These are phyloP conservation scores for Ateles fusciceps DNA, from an alignment of 2,797 vertebrate genomes.

Conservation along the genomic window DNA sequence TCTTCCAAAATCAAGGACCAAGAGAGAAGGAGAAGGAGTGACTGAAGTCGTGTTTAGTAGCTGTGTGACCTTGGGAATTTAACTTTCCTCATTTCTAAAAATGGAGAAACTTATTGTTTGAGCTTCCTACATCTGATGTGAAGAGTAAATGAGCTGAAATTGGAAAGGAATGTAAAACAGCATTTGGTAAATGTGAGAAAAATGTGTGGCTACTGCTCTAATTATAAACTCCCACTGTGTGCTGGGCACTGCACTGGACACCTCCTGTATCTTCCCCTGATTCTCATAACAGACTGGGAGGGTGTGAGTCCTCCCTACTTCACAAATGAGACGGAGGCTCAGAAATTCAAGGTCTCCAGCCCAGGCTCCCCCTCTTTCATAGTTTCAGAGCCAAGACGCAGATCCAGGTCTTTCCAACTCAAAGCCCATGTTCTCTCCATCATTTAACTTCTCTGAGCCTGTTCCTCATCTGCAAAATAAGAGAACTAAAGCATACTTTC, in stretches of 20 bases:
- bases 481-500: neutral
- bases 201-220: accelerated
- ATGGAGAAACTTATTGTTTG: neutral
- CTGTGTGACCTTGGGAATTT: neutral
- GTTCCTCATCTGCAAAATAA: neutral
- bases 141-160: neutral
- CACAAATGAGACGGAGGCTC: neutral
- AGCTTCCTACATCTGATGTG: neutral
- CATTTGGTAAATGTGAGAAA: neutral
- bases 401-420: neutral
- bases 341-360: neutral
- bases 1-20: neutral
- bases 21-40: neutral
- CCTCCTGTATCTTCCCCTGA: neutral
- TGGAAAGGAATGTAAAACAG: neutral
- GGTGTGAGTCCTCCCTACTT: neutral
- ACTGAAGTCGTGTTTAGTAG: neutral
- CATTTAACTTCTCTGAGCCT: neutral
- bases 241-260: accelerated
- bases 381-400: neutral
- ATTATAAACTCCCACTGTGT: neutral
- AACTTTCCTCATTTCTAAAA: neutral
- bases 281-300: neutral
- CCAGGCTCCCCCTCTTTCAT: neutral
- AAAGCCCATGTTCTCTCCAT: neutral